Evolutionary conservation across 2,888 invertebrate species (phyloP).

Genomic region (Acronicta aceris): DNA sequence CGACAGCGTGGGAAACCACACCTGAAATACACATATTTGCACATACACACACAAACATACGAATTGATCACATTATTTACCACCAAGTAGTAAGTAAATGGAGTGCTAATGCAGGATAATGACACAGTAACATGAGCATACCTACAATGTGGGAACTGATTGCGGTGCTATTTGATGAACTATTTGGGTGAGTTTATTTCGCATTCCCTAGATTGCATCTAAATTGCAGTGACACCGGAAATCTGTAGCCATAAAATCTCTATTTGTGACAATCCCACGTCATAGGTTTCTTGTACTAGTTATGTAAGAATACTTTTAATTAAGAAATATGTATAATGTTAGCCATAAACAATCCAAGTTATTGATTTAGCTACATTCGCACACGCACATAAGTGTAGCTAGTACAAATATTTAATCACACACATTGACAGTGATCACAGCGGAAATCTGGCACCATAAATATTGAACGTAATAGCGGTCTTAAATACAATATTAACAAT

Average conservation of each 20-base stretch:
- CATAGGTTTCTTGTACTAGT: too few species aligned
- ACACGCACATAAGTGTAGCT: background rate
- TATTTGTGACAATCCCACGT: too few species aligned
- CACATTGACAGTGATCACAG: conserved; percentile 40
- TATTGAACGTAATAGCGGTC: conserved; percentile 45
- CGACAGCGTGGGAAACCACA: conserved; percentile 41
- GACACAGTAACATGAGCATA: background rate
- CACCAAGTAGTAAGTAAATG: conserved; percentile 36
- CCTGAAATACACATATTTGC: conserved; percentile 28
- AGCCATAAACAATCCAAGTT: background rate
- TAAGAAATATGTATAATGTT: too few species aligned
- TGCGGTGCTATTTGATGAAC: background rate
- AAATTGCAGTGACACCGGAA: too few species aligned
- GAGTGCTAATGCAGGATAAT: conserved; percentile 31
- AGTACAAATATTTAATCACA: conserved; percentile 7
- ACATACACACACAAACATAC: conserved; percentile 9
- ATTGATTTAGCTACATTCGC: background rate
- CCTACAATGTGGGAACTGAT: background rate
- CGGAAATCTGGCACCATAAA: conserved; percentile 47
- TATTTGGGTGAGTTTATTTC: background rate
- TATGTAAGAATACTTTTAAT: too few species aligned
- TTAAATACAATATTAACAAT: conserved; percentile 59
- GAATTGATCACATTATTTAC: conserved; percentile 40
- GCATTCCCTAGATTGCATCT: too few species aligned
- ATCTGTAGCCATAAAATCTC: too few species aligned